These are phyloP conservation scores for Tragelaphus strepsiceros DNA, from an alignment of 2,113 vertebrate species.

Conservation along the genomic window DNA sequence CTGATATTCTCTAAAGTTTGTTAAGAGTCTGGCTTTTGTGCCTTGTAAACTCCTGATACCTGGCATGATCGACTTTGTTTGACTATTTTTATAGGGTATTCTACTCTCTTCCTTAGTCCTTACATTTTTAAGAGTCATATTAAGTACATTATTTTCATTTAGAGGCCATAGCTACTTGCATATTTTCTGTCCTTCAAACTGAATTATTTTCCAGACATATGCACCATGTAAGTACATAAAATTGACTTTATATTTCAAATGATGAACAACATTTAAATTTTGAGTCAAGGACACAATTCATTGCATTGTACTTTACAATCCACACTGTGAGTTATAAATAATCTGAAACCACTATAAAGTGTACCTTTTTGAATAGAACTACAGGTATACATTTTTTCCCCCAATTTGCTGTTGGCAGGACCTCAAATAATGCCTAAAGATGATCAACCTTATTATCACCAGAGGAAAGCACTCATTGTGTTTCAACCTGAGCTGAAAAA, in stretches of 20 bases:
- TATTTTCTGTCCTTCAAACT: background rate
- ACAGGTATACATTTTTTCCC: background rate
- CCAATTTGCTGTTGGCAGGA: background rate
- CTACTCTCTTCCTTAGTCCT: background rate
- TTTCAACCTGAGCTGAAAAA: conserved; percentile 27
- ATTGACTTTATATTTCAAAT: background rate
- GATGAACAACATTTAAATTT: background rate
- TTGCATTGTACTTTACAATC: background rate
- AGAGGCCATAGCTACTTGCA: background rate
- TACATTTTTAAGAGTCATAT: background rate
- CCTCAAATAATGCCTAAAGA: conserved; percentile 10
- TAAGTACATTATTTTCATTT: background rate
- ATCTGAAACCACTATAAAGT: background rate
- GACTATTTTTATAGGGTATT: background rate
- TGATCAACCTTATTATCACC: conserved; percentile 8
- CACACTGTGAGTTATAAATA: background rate
- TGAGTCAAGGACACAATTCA: background rate
- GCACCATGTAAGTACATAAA: background rate
- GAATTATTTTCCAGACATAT: background rate
- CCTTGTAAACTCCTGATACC: background rate
- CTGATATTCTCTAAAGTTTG: background rate
- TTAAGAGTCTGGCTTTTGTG: background rate
- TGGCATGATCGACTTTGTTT: background rate
- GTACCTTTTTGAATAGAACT: background rate
- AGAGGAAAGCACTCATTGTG: background rate